Conservation (phyloP, 2,888 invertebrate genomes). For the Nomada ferruginata region DNA sequence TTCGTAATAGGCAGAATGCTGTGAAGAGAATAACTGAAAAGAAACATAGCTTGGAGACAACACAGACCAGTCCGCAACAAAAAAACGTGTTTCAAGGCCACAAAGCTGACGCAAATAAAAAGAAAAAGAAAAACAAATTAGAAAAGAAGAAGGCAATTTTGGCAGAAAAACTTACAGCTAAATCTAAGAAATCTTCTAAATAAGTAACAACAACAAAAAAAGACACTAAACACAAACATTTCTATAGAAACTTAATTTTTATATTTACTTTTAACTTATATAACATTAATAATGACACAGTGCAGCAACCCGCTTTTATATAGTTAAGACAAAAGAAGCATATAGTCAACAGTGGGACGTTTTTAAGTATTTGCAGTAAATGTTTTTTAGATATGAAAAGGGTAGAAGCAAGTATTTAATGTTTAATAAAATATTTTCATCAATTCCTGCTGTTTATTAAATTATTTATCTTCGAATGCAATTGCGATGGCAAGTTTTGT, state of each 20-base stretch:
- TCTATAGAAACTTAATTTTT: neutral
- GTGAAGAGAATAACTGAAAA: constrained; percentile 15
- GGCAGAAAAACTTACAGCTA: constrained; percentile 85
- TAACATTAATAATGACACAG: neutral
- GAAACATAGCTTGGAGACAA: neutral
- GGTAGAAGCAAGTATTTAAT: constrained; percentile 42
- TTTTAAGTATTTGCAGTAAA: constrained; percentile 9
- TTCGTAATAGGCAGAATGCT: constrained; percentile 33
- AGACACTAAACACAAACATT: neutral
- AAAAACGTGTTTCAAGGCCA: constrained; percentile 85
- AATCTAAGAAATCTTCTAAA: constrained; percentile 67
- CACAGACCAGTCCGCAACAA: constrained; percentile 32
- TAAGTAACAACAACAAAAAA: constrained; percentile 10
- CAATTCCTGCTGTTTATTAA: constrained; percentile 65
- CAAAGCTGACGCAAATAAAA: constrained; percentile 86
- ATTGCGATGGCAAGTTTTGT: constrained; percentile 88
- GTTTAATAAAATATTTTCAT: constrained; percentile 58
- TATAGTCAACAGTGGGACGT: constrained; percentile 3
- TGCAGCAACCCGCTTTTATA: neutral
- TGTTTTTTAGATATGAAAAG: constrained; percentile 31
- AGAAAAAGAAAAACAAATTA: constrained; percentile 85
- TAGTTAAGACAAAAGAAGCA: neutral
- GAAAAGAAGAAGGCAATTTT: constrained; percentile 86
- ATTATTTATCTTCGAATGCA: constrained; percentile 87
- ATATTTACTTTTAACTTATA: constrained; percentile 9